phyloP scores from a whole-genome alignment of 2,113 vertebrate species.

The Melanostigma gelatinosum region DNA sequence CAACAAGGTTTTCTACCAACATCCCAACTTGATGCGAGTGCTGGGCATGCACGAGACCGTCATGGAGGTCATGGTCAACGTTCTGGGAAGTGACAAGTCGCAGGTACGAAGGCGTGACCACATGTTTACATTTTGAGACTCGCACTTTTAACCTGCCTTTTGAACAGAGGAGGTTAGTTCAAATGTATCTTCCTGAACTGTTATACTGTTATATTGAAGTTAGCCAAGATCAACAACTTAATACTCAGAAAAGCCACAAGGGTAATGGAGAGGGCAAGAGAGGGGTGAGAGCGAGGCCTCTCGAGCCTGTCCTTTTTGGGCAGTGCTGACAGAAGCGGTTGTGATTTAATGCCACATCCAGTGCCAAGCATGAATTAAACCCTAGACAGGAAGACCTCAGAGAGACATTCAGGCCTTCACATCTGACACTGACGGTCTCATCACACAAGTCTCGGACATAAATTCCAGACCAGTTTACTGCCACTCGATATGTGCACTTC shows the following conservation, averaged over 20 bases:
- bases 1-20: slow-evolving; percentile 99
- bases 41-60: slow-evolving; percentile 99
- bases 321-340: slow-evolving; percentile 62
- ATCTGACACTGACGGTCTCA: slow-evolving; percentile 62
- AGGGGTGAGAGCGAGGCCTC: slow-evolving; percentile 35
- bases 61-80: slow-evolving; percentile 99
- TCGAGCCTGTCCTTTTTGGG: slow-evolving; percentile 70
- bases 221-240: slow-evolving; percentile 59
- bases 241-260: slow-evolving; percentile 47
- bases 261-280: slow-evolving; percentile 42
- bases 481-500: slow-evolving; percentile 59
- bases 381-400: slow-evolving; percentile 62
- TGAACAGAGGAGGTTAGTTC: neutral
- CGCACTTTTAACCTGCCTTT: neutral
- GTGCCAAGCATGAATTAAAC: slow-evolving; percentile 63
- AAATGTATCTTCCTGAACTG: neutral
- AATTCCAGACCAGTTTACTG: slow-evolving; percentile 64
- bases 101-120: slow-evolving; percentile 83
- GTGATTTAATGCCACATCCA: slow-evolving; percentile 63
- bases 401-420: slow-evolving; percentile 64
- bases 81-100: slow-evolving; percentile 93
- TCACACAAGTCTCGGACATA: slow-evolving; percentile 58
- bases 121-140: neutral
- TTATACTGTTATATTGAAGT: neutral
- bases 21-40: slow-evolving; percentile 98